Evolutionary conservation across 2,113 vertebrate genomes (phyloP).

Genomic region (Scomber colias): DNA sequence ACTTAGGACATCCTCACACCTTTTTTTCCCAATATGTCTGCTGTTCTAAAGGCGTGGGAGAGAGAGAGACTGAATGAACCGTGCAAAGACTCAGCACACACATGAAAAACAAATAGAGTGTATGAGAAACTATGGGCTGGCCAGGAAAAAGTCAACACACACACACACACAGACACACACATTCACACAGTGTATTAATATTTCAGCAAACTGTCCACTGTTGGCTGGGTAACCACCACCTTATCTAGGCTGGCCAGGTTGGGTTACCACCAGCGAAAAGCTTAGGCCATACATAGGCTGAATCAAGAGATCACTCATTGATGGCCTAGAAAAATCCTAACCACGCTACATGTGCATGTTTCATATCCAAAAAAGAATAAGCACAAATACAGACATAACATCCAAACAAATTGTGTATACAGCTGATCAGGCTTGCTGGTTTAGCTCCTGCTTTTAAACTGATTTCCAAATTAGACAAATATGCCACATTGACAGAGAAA

Average conservation of each 20-base stretch:
- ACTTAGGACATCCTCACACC: neutral
- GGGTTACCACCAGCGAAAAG: constrained; percentile 70
- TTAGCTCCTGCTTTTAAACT: neutral
- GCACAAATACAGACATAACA: neutral
- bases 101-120: constrained; percentile 58
- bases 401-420: neutral
- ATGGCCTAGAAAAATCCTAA: neutral
- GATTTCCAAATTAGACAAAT: neutral
- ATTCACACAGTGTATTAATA: constrained; percentile 75
- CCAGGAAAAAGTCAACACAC: constrained; percentile 51
- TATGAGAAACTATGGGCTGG: constrained; percentile 43
- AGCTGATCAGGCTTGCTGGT: neutral
- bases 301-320: constrained; percentile 63
- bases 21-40: constrained; percentile 2
- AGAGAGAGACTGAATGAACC: constrained; percentile 53
- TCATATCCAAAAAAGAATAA: neutral
- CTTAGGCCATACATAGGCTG: constrained; percentile 34
- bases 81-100: constrained; percentile 37
- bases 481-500: neutral
- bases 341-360: neutral
- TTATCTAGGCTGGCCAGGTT: constrained; percentile 76
- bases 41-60: constrained; percentile 16
- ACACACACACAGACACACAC: neutral
- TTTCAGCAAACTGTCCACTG: constrained; percentile 78
- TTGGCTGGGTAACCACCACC: constrained; percentile 82